Evolutionary conservation across 2,113 vertebrate species (phyloP).

Genomic region (Prietella phreatophila): DNA sequence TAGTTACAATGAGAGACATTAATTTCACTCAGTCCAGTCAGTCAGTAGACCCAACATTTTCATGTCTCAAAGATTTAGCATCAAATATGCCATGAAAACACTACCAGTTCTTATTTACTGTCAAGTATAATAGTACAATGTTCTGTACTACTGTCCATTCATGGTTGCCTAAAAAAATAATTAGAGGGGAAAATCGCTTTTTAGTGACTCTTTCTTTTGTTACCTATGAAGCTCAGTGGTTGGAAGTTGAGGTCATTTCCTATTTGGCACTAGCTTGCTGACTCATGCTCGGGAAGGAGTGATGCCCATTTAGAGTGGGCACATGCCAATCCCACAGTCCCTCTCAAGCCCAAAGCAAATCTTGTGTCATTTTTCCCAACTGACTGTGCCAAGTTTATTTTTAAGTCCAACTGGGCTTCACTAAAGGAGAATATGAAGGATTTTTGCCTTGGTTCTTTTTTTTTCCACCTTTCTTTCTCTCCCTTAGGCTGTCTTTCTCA

Average conservation of each 20-base stretch:
- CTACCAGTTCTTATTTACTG: not conserved
- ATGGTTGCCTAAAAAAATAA: not conserved
- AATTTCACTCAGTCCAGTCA: no score
- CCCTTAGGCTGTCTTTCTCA: conserved; percentile 42
- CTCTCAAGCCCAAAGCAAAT: conserved; percentile 53
- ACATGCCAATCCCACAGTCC: conserved; percentile 61
- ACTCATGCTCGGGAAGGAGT: conserved; percentile 53
- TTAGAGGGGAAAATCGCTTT: not conserved
- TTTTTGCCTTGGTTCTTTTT: not conserved
- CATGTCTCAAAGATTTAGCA: not conserved
- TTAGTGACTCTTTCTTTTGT: not conserved
- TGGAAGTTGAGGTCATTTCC: conserved; percentile 52
- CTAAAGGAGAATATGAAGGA: conserved; percentile 45
- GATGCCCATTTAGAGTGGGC: conserved; percentile 60
- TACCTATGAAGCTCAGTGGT: conserved; percentile 11
- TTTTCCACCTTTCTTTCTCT: conserved; percentile 34
- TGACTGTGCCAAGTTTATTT: conserved; percentile 62
- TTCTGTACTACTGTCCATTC: no score
- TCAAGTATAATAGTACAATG: not conserved
- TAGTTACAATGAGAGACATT: not conserved
- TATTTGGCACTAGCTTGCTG: conserved; percentile 37
- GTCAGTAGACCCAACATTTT: no score
- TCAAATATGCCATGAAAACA: not conserved
- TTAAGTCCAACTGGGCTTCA: conserved; percentile 59
- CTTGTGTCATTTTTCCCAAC: conserved; percentile 66